A percentile compares a stretch with the other conserved stretches of the same genome.
These are phyloP conservation scores for Chiroxiphia lanceolata DNA, from an alignment of 2,797 vertebrate species.

Conservation along the genomic window DNA sequence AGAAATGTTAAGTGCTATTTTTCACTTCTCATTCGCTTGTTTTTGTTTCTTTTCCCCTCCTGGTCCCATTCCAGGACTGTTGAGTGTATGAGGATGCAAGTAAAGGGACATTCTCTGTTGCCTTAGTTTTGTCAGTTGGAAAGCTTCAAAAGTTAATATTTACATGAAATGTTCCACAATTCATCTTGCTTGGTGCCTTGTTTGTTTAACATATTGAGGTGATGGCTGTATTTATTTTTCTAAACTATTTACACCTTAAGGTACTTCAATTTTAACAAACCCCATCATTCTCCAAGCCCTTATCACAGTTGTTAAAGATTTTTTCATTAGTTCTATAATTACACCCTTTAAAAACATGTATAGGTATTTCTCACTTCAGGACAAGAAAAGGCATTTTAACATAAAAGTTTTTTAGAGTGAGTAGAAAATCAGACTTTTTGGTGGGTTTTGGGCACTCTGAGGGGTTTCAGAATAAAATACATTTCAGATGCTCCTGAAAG, in stretches of 20 bases:
- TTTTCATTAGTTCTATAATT: neutral
- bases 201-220: conserved; percentile 64
- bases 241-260: neutral
- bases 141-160: conserved; percentile 69
- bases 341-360: neutral
- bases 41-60: neutral
- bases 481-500: neutral
- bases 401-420: neutral
- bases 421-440: neutral
- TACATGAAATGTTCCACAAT: conserved; percentile 68
- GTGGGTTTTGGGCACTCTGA: neutral
- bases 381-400: neutral
- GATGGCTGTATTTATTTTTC: conserved; percentile 56
- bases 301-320: neutral
- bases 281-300: neutral
- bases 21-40: neutral
- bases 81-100: conserved; percentile 3
- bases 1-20: neutral
- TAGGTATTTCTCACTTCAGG: neutral
- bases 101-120: conserved; percentile 69
- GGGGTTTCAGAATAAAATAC: neutral
- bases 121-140: conserved; percentile 54
- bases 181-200: conserved; percentile 35
- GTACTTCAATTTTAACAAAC: neutral
- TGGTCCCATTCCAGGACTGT: conserved; percentile 34